Conservation (phyloP, 2,888 invertebrate genomes). For the Fragum fragum region DNA sequence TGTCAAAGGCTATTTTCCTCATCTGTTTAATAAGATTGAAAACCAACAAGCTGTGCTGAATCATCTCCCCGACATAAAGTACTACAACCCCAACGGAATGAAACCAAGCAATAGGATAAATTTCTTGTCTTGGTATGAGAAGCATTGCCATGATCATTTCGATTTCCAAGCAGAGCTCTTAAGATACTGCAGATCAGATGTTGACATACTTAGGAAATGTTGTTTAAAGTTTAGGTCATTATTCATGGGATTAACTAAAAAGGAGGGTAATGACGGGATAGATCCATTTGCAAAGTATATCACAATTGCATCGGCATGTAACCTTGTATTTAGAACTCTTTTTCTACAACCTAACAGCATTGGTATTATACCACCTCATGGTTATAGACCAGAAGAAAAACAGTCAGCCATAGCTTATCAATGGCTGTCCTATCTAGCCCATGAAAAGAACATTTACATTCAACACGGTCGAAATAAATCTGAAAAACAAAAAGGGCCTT, state of each 20-base stretch:
- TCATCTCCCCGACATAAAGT: slow-evolving; percentile 34
- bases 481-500: slow-evolving; percentile 26
- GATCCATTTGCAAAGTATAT: no score
- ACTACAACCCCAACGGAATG: slow-evolving; percentile 45
- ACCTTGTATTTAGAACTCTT: slow-evolving; percentile 44
- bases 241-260: no score
- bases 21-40: slow-evolving; percentile 28
- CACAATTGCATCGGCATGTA: no score
- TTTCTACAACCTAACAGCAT: slow-evolving; percentile 45
- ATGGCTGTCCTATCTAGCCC: no score
- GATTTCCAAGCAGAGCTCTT: slow-evolving; percentile 55
- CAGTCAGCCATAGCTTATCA: no score
- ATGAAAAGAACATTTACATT: no score
- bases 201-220: no score
- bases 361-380: slow-evolving; percentile 59
- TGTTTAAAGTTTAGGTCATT: no score
- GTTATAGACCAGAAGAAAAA: no score
- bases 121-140: slow-evolving; percentile 38
- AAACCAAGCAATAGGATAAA: slow-evolving; percentile 17
- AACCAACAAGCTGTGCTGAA: slow-evolving; percentile 15
- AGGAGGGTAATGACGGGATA: no score
- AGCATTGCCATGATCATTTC: slow-evolving; percentile 30
- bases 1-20: slow-evolving; percentile 44
- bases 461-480: slow-evolving; percentile 27
- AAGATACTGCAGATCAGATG: slow-evolving; percentile 52